These are phyloP conservation scores for Luffia ferchaultella DNA, from an alignment of 2,888 invertebrate species.

Conservation along the genomic window DNA sequence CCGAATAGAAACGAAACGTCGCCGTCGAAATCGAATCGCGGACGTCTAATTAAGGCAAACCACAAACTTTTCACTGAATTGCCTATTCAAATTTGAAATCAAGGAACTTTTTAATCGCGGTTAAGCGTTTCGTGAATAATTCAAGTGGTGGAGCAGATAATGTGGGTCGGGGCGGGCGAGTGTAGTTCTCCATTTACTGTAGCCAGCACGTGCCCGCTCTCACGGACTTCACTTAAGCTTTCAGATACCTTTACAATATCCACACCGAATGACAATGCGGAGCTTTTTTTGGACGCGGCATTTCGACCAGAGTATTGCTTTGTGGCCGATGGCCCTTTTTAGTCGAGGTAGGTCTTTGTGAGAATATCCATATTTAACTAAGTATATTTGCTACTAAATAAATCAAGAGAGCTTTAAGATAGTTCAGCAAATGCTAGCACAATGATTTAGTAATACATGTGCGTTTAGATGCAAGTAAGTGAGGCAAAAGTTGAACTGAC, in stretches of 20 bases:
- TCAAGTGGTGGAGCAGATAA: neutral
- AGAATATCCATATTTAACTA: too few relatives aligned
- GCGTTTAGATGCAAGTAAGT: too few relatives aligned
- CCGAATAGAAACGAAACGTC: neutral
- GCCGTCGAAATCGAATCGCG: neutral
- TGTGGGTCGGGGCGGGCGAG: slow-evolving; percentile 1
- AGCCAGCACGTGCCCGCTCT: neutral
- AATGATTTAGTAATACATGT: too few relatives aligned
- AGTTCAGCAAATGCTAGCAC: too few relatives aligned
- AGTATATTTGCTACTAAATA: too few relatives aligned
- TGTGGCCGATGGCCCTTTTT: too few relatives aligned
- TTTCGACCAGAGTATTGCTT: too few relatives aligned
- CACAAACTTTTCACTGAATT: neutral
- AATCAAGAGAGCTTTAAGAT: too few relatives aligned
- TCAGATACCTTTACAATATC: neutral
- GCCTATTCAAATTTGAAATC: neutral
- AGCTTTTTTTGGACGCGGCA: too few relatives aligned
- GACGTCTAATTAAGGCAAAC: neutral
- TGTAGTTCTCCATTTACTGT: neutral
- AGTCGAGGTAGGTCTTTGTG: too few relatives aligned
- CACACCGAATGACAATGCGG: too few relatives aligned
- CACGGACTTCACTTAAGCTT: neutral
- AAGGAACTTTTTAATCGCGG: slow-evolving; percentile 2
- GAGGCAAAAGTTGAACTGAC: too few relatives aligned
- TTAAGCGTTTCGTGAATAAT: slow-evolving; percentile 2